Conservation (phyloP, 2,113 vertebrate genomes). For the Carettochelys insculpta region DNA sequence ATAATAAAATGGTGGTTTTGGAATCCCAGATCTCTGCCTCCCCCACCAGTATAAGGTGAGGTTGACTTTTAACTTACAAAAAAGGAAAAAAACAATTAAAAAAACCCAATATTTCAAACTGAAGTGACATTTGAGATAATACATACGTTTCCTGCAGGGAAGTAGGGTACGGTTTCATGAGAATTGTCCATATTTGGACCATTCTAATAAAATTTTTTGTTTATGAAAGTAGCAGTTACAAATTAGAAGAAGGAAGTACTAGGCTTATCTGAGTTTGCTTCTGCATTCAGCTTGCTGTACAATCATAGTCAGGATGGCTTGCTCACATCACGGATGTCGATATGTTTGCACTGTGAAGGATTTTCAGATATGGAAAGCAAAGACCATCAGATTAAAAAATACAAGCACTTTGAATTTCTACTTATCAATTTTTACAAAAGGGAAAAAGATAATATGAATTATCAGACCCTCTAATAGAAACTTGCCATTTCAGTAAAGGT, state of each 20-base stretch:
- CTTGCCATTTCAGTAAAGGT: neutral
- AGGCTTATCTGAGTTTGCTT: neutral
- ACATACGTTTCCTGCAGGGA: neutral
- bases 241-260: neutral
- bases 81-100: neutral
- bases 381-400: neutral
- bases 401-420: neutral
- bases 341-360: neutral
- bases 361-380: neutral
- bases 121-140: neutral
- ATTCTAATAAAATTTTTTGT: neutral
- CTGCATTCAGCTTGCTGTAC: neutral
- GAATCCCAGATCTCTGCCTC: neutral
- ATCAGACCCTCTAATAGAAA: neutral
- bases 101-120: neutral
- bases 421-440: neutral
- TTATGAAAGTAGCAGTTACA: too few relatives aligned
- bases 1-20: neutral
- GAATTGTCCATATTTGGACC: neutral
- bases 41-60: neutral
- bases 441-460: accelerated
- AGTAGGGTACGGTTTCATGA: neutral
- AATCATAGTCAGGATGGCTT: neutral
- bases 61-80: neutral
- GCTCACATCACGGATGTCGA: neutral